Evolutionary conservation across 1,140 invertebrate species (phyloP).

Genomic region (Zeugodacus cucurbitae): DNA sequence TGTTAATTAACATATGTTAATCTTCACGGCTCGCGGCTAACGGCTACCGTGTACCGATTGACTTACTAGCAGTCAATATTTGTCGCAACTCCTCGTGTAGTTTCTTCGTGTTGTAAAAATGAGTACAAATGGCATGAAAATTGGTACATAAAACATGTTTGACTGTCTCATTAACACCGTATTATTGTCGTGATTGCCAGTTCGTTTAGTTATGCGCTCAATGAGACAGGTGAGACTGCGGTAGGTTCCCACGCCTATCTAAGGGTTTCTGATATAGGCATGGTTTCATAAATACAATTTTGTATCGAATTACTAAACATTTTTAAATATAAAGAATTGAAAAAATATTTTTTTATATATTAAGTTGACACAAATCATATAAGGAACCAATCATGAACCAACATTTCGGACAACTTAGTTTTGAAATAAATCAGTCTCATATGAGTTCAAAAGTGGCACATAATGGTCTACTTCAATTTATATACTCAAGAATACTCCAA

Average conservation of each 20-base stretch:
- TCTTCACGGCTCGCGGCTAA: conserved; percentile 16
- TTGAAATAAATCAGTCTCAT: too few species aligned
- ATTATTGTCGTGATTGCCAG: not conserved
- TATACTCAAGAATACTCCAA: too few species aligned
- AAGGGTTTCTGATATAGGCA: not conserved
- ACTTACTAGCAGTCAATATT: not conserved
- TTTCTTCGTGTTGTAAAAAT: not conserved
- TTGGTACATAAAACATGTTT: conserved; percentile 9
- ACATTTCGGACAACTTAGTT: too few species aligned
- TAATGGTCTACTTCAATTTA: too few species aligned
- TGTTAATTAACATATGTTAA: conserved; percentile 39
- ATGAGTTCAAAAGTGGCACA: too few species aligned
- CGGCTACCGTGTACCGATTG: not conserved
- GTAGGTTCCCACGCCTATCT: not conserved
- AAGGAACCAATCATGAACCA: too few species aligned
- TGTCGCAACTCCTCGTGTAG: not conserved
- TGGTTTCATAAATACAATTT: too few species aligned
- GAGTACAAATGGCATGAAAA: not conserved
- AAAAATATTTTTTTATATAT: too few species aligned
- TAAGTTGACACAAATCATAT: too few species aligned
- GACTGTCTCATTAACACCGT: not conserved
- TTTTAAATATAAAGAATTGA: too few species aligned
- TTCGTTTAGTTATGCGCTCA: not conserved
- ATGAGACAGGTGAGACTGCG: not conserved
- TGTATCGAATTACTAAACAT: too few species aligned